Conservation (phyloP, 2,888 invertebrate species). For the Drosophila algonquin region DNA sequence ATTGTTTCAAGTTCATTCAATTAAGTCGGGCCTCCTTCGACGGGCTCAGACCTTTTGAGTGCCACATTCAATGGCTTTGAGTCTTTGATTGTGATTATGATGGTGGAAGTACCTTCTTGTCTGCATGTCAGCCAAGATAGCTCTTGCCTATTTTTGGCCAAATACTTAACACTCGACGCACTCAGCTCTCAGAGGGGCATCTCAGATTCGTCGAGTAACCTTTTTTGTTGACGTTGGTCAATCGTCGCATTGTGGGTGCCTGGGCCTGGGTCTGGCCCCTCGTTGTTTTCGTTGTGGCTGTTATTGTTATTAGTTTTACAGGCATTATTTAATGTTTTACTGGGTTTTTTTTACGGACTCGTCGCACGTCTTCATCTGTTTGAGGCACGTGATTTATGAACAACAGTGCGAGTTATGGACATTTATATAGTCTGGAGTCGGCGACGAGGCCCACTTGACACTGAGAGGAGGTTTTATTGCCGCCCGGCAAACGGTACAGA, state of each 20-base stretch:
- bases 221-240: slow-evolving; percentile 26
- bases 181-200: slow-evolving; percentile 26
- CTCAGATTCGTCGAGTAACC: slow-evolving; percentile 29
- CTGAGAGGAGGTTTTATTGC: slow-evolving; percentile 40
- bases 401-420: slow-evolving; percentile 42
- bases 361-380: slow-evolving; percentile 60
- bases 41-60: slow-evolving; percentile 52
- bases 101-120: slow-evolving; percentile 11
- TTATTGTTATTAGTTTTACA: slow-evolving; percentile 52
- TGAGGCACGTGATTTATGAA: slow-evolving; percentile 65
- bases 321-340: slow-evolving; percentile 41
- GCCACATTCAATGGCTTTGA: slow-evolving; percentile 40
- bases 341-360: slow-evolving; percentile 45
- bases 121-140: slow-evolving; percentile 11
- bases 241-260: slow-evolving; percentile 11
- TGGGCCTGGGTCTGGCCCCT: too few species aligned
- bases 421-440: not conserved
- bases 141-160: slow-evolving; percentile 31
- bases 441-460: slow-evolving; percentile 45
- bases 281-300: slow-evolving; percentile 12
- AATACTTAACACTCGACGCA: slow-evolving; percentile 28
- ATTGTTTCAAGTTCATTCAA: slow-evolving; percentile 75
- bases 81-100: slow-evolving; percentile 25
- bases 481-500: slow-evolving; percentile 28
- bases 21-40: slow-evolving; percentile 35